Base-by-base conservation (phyloP, 2,113 vertebrate species). In the Oryzias curvinotus region DNA sequence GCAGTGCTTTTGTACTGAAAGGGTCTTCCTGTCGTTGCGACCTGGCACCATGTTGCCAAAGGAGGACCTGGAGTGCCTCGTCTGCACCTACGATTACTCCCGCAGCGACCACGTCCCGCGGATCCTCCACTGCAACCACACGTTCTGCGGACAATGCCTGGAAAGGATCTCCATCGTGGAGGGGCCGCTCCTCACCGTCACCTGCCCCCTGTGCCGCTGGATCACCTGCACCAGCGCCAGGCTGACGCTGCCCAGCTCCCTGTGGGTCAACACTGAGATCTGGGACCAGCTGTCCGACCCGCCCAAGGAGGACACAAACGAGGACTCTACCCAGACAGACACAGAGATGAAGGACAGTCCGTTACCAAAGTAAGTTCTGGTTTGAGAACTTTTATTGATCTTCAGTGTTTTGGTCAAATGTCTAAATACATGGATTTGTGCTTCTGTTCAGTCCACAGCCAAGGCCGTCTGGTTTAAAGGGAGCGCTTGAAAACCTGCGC, bases 201-300 rank as follows among this genome's bases (percentile, higher is more conserved):
- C 26, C 26, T 89, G 87, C 58, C 87, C 87, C 0, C 43, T 89
- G 50, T 89, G 87, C 55, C 82, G 87, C 56, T 82, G 78, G 80
- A 60, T 76, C 5, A 87, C 84, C 26, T 86, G 84, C 65, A 71
- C 66, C 8, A 26, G 0, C 0, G 63, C 62, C 62, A 56, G n/a
- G 15, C n/a, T 67, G 41, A 17, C 52, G 5, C 41, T 83, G 15
- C 5, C 82, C 0, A 65, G 71, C 0, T 7, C 51, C 12, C 71
- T 89, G 57, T 70, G 60, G 62, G 58, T 89, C 80, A 73, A 89
- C 78, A 83, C 60, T 0, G 63, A 77, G 0, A 81, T 86, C 50
- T 89, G 85, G 85, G 84, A 87, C 48, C 47, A 63, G 23, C 73
- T 89, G 1, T 0, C 16, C 0, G 36, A 47, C 8, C 18, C 44